phyloP scores from a whole-genome alignment of 2,113 vertebrate genomes.

The Datnioides undecimradiatus region DNA sequence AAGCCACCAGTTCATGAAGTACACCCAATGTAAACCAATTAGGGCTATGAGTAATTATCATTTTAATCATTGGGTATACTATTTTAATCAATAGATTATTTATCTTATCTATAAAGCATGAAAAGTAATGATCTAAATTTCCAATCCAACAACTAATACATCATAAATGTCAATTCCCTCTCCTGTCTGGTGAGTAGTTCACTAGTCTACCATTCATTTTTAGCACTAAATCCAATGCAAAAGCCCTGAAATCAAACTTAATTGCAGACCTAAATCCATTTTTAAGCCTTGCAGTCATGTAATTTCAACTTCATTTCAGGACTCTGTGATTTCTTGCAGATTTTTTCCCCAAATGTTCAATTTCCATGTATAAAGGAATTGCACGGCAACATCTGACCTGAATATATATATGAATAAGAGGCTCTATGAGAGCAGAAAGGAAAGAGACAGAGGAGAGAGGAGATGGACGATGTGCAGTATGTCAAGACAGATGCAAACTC shows the following conservation, averaged over 20 bases:
- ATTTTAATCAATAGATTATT: neutral
- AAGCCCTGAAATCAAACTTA: neutral
- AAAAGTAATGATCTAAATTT: too few species aligned
- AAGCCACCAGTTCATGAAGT: neutral
- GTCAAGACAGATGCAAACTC: conserved; percentile 43
- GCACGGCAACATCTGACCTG: neutral
- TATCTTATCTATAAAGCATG: neutral
- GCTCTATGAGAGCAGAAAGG: conserved; percentile 20
- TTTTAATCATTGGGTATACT: neutral
- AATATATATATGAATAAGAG: neutral
- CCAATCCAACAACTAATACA: neutral
- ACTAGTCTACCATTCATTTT: neutral
- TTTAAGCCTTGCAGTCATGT: neutral
- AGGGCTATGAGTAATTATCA: neutral
- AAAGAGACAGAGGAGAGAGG: conserved; percentile 12
- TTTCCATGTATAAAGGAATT: neutral
- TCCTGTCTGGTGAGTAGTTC: too few species aligned
- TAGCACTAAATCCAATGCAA: neutral
- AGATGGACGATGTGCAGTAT: neutral
- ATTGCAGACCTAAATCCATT: neutral
- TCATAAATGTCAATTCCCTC: too few species aligned
- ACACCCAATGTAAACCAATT: neutral
- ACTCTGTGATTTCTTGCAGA: neutral
- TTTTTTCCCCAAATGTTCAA: neutral
- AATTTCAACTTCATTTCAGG: neutral